Evolutionary conservation across 2,797 vertebrate genomes (phyloP), one percentile per base, ranked within the genome.

Genomic region (Petrocephalus sullivani): DNA sequence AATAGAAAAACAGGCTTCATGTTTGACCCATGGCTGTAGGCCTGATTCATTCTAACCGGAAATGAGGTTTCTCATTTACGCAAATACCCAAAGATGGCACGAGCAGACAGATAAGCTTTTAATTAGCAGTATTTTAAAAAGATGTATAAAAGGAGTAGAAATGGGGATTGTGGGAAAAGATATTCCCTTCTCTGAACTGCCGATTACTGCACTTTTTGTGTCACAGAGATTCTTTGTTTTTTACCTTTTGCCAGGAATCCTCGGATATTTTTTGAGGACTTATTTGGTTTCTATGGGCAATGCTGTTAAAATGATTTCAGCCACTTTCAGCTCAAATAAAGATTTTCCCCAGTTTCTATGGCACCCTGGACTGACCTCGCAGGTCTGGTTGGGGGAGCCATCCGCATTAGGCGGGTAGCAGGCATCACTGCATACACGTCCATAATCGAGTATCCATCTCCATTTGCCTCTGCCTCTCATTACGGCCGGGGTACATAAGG

Each of bases 1-100:
- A 87, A 56, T 8, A 16, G 88, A 87, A 92, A 33, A 57, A 87
- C 87, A 89, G 87, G 89, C 49, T 87, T 16, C 86, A 78, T 37
- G 51, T 88, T 88, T 86, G 90, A 41, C 81, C 60, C 19, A 21
- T 85, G 56, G 28, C 60, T 71, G 8, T 51, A 58, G 19, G 57
- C 81, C 21, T n/a, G 37, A 89, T 12, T 89, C 53, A 87, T 14
- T 86, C 23, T 88, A 53, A 57, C 60, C 12, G 10, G 64, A 86
- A 88, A 57, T 60, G 33, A 58, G 14, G 8, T 61, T 82, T 54
- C 51, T 23, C 61, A 81, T 21, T 85, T 75, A 21, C 61, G 16
- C 3, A 71, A 61, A 85, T 71, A 61, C 19, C 14, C 49, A 88
- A 88, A 58, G 58, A 51, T 85, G 37, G 23, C 82, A 88, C 14